Evolutionary conservation across 1,140 invertebrate species (phyloP), one percentile per base, ranked within the genome.

Genomic region (Caenorhabditis brenneri): DNA sequence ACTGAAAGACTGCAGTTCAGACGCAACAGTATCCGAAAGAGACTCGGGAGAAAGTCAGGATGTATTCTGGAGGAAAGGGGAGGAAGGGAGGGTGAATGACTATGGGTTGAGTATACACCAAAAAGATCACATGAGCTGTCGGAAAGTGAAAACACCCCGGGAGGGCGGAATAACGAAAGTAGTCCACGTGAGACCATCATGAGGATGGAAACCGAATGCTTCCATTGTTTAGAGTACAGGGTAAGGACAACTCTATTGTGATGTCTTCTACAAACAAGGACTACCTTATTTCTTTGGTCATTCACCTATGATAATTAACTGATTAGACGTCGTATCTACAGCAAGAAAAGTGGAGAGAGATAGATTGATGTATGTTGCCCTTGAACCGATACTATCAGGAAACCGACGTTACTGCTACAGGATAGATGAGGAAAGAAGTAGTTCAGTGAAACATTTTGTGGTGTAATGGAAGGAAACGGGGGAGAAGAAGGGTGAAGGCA

Each of bases 91-190:
- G 58, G 36, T 65, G 58, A 36, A 31, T 65, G 58, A 65, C 58
- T 12, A 65, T 65, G 58, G 58, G 29, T 65, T 36, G 33, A 36
- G 58, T 65, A 74, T 42, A 42, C 65, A 46, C 36, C 65, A 74
- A 74, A 46, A 74, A 46, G 65, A 74, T 74, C 65, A 74, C 65
- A 74, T 74, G 65, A 74, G 65, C 65, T 74, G 65, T 74, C 65
- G 65, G 33, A 42, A 74, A 39, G 65, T 74, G 36, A 74, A 74
- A 74, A 74, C 65, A 74, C 65, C 19, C 65, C 65, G n/a, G 65
- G 65, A 74, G 36, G 65, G 19, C 65, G 36, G 36, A 39, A 24
- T 39, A 46, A 65, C 29, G 16, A 46, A 33, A 74, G 7, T 31
- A 74, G 15, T 24, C 5, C 65, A 74, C 65, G 65, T 74, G 58